A percentile compares a stretch with the other conserved stretches of the same genome.
Conservation (phyloP, 1,140 invertebrate species). For the Drosophila auraria region DNA sequence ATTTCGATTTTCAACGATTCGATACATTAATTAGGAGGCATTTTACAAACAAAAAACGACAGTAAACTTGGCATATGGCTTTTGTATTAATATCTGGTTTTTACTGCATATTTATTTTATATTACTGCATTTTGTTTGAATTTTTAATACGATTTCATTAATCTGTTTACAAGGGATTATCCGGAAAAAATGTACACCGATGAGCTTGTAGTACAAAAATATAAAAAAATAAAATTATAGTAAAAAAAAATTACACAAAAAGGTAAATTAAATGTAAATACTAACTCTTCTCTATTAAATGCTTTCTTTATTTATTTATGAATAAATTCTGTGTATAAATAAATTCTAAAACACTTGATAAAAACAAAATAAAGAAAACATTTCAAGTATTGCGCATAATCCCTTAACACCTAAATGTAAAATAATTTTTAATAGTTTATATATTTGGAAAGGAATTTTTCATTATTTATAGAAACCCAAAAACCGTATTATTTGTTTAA, state of each 20-base stretch:
- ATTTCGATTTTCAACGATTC: not conserved
- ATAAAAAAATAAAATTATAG: not conserved
- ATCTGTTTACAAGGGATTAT: not conserved
- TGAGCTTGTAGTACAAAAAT: not conserved
- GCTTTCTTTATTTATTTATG: not conserved
- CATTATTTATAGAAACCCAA: not conserved
- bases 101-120: not conserved
- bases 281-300: not conserved
- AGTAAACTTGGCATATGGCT: not conserved
- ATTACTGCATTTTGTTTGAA: not conserved
- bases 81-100: not conserved
- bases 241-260: not conserved
- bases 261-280: not conserved
- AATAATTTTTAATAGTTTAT: not conserved
- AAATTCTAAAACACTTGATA: not conserved
- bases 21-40: not conserved
- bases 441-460: not conserved
- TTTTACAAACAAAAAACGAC: not conserved
- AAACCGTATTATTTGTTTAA: no score
- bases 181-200: not conserved
- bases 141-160: not conserved
- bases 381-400: not conserved
- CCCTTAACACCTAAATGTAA: not conserved
- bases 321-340: not conserved
- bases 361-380: no score